Evolutionary conservation across 2,888 invertebrate genomes (phyloP).

Genomic region (Hermaeophaga mercurialis): DNA sequence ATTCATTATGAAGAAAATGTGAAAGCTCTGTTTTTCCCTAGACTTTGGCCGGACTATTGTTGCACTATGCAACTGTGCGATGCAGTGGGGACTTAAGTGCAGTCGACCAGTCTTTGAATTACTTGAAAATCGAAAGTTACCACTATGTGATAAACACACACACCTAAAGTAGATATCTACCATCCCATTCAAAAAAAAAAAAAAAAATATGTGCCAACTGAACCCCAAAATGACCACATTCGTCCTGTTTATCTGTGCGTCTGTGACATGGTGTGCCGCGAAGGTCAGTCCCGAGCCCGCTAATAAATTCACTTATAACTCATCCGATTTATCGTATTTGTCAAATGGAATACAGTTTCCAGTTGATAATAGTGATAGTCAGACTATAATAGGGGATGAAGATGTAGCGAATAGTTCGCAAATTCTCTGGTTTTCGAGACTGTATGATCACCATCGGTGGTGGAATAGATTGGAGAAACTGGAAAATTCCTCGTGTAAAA

Average conservation of each 20-base stretch:
- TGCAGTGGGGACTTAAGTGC: constrained; percentile 23
- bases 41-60: constrained; percentile 9
- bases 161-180: no score
- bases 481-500: constrained; percentile 56
- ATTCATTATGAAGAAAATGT: no score
- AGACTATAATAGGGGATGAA: constrained; percentile 40
- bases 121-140: constrained; percentile 41
- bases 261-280: constrained; percentile 35
- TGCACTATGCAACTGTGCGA: constrained; percentile 18
- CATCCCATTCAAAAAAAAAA: no score
- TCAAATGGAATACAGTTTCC: constrained; percentile 56
- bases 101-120: constrained; percentile 31
- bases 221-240: neutral
- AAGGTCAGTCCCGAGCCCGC: constrained; percentile 35
- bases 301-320: constrained; percentile 50
- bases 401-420: constrained; percentile 52
- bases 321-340: constrained; percentile 55
- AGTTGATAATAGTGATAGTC: constrained; percentile 41
- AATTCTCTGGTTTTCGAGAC: constrained; percentile 68
- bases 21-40: no score
- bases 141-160: constrained; percentile 11
- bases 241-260: constrained; percentile 21
- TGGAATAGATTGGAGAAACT: constrained; percentile 41
- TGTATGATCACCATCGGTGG: constrained; percentile 72
- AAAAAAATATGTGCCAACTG: constrained; percentile 26